Evolutionary conservation across 2,113 vertebrate species (phyloP).

Genomic region (Sakesphorus luctuosus): DNA sequence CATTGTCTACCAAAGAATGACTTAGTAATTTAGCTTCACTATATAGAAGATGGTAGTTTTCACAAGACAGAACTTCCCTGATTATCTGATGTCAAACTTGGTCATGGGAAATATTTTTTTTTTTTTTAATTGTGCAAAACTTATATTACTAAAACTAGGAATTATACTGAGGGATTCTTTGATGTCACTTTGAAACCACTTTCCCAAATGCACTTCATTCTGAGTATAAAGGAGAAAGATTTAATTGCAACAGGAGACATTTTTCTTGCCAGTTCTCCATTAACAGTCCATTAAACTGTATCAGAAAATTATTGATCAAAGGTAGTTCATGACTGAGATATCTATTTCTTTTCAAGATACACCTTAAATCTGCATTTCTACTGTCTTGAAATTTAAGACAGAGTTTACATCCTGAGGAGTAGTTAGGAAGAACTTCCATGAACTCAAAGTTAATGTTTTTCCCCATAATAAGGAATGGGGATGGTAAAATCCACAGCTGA

Average conservation of each 20-base stretch:
- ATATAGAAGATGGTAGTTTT: neutral
- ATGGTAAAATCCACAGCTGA: neutral
- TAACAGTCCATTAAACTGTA: neutral
- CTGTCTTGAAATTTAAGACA: neutral
- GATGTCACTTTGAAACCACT: neutral
- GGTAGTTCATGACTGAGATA: neutral
- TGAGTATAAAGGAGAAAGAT: neutral
- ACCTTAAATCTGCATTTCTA: neutral
- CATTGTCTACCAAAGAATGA: neutral
- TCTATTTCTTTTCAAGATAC: neutral
- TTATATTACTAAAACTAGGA: neutral
- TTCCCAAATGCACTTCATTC: neutral
- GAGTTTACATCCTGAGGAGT: neutral
- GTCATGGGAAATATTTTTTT: neutral
- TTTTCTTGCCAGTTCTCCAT: neutral
- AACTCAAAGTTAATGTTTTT: neutral
- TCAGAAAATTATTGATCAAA: neutral
- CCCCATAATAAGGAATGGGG: neutral
- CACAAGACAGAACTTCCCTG: neutral
- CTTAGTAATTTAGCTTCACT: neutral
- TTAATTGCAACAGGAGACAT: neutral
- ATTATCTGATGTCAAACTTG: neutral
- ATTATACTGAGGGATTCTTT: neutral
- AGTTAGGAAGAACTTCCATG: neutral
- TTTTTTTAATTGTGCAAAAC: neutral